Percentiles rank a stretch among this genome's conserved stretches.
These are phyloP conservation scores for Encarsia formosa DNA, from an alignment of 2,888 invertebrate genomes.

Conservation along the genomic window DNA sequence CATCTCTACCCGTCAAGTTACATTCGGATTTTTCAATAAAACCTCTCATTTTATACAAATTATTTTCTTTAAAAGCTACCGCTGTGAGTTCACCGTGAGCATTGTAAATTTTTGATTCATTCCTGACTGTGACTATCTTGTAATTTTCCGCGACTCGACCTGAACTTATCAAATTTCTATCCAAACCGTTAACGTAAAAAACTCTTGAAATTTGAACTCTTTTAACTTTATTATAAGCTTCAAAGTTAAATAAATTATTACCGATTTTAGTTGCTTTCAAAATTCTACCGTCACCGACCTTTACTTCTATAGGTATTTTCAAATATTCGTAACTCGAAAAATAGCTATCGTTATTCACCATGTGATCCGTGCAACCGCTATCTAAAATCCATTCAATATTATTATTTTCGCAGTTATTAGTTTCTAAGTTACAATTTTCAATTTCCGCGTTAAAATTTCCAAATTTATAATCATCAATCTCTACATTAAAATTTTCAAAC, in stretches of 20 bases:
- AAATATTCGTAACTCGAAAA: not conserved
- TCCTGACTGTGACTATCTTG: slow-evolving; percentile 5
- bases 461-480: too few species aligned
- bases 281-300: not conserved
- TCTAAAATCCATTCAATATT: not conserved
- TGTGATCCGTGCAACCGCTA: not conserved
- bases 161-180: not conserved
- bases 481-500: too few species aligned
- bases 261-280: not conserved
- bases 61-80: too few species aligned
- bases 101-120: slow-evolving; percentile 11
- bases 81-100: slow-evolving; percentile 2
- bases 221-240: not conserved
- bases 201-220: not conserved
- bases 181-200: not conserved
- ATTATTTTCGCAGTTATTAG: too few species aligned
- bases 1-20: not conserved
- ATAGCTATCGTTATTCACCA: not conserved
- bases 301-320: too few species aligned
- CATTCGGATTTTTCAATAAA: not conserved
- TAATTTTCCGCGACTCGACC: too few species aligned
- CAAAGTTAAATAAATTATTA: not conserved
- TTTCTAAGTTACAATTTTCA: too few species aligned
- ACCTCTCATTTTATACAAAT: not conserved
- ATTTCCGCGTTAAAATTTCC: too few species aligned